Conservation (phyloP, 2,113 vertebrate species). For the Hypanus sabinus region DNA sequence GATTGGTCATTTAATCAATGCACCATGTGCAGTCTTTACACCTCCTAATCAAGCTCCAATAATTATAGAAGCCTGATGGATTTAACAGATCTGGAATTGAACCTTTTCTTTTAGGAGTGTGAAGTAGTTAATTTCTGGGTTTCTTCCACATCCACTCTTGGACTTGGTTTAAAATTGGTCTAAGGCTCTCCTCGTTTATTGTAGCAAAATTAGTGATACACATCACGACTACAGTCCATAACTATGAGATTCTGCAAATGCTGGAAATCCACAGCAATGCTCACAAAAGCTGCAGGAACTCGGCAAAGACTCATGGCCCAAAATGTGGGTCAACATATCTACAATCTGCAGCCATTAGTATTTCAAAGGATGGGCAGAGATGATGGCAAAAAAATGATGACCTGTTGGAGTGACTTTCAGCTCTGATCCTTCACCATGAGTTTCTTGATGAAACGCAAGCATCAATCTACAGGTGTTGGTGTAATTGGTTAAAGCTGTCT, state of each 20-base stretch:
- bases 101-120: conserved; percentile 54
- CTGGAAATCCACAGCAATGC: too few relatives aligned
- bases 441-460: neutral
- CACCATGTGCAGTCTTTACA: neutral
- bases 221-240: neutral
- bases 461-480: neutral
- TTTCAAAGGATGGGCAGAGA: too few relatives aligned
- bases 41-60: neutral
- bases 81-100: conserved; percentile 59
- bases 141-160: neutral
- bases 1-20: neutral
- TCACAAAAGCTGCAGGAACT: too few relatives aligned
- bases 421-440: neutral
- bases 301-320: too few relatives aligned
- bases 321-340: neutral
- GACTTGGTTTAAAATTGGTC: neutral
- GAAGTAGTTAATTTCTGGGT: conserved; percentile 36
- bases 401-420: neutral
- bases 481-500: neutral
- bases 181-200: neutral
- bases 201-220: neutral
- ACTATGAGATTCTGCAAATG: too few relatives aligned
- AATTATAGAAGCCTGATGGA: conserved; percentile 56
- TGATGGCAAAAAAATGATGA: neutral
- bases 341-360: neutral